Percentiles rank a stretch among this genome's conserved stretches.
These are phyloP conservation scores for Hyposoter dolosus DNA, from an alignment of 2,888 invertebrate species.

Conservation along the genomic window DNA sequence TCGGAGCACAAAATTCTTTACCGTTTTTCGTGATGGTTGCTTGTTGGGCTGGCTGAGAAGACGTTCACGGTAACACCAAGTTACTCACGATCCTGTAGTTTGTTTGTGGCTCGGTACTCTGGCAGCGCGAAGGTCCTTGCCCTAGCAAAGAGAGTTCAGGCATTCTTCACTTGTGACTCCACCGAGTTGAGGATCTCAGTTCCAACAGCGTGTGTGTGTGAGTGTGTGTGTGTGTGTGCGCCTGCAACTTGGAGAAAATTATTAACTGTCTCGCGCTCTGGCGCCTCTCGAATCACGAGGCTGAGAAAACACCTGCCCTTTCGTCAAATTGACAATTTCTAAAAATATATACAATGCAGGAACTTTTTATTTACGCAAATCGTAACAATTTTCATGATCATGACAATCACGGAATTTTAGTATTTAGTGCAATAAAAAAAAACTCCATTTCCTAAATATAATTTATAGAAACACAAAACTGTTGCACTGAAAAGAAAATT, in stretches of 20 bases:
- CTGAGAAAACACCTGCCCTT: slow-evolving; percentile 12
- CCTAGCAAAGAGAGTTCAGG: slow-evolving; percentile 73
- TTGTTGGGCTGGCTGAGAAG: slow-evolving; percentile 11
- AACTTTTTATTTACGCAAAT: neutral
- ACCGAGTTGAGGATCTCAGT: slow-evolving; percentile 45
- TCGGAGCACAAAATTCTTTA: slow-evolving; percentile 47
- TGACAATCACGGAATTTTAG: neutral
- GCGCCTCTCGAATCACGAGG: neutral
- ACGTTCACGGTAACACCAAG: slow-evolving; percentile 22
- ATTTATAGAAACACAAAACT: neutral
- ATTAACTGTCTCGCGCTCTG: slow-evolving; percentile 2
- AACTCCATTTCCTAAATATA: neutral
- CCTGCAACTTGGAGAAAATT: slow-evolving; percentile 38
- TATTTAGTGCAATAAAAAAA: neutral
- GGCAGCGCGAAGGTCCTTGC: slow-evolving; percentile 78
- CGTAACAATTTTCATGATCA: neutral
- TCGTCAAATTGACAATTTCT: neutral
- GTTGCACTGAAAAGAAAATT: too few species aligned
- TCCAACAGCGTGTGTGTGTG: slow-evolving; percentile 28
- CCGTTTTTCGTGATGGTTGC: slow-evolving; percentile 22
- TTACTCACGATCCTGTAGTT: slow-evolving; percentile 29
- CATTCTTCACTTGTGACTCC: slow-evolving; percentile 72
- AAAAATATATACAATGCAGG: neutral
- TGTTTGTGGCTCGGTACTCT: slow-evolving; percentile 42
- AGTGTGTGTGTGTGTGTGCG: too few species aligned